phyloP scores from a whole-genome alignment of 2,113 vertebrate species.

The Steatornis caripensis region DNA sequence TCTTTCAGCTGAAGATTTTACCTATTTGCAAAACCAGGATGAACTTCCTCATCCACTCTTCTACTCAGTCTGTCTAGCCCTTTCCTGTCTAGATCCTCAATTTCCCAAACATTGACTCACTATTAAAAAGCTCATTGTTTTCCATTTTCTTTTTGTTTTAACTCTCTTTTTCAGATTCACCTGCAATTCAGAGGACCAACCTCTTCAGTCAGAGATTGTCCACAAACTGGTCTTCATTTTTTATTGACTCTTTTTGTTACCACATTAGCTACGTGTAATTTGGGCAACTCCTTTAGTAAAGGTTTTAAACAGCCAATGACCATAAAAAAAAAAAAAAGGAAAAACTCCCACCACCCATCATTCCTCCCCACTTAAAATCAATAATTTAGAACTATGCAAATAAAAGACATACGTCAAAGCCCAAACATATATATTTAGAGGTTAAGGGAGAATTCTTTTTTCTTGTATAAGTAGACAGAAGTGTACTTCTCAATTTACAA shows the following conservation, averaged over 20 bases:
- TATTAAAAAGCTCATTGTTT: not conserved
- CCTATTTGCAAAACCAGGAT: not conserved
- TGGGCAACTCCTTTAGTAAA: not conserved
- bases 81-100: not conserved
- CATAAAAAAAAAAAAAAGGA: not conserved
- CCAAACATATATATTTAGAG: not conserved
- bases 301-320: not conserved
- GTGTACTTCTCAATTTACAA: not conserved
- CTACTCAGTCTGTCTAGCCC: fast-evolving
- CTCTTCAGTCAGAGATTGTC: not conserved
- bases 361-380: not conserved
- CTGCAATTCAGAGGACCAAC: not conserved
- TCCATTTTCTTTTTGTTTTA: not conserved
- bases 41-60: not conserved
- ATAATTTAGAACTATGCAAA: not conserved
- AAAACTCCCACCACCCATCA: not conserved
- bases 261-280: not conserved
- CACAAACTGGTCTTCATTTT: not conserved
- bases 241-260: not conserved
- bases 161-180: not conserved
- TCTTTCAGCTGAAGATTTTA: not conserved
- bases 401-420: not conserved
- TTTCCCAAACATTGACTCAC: not conserved
- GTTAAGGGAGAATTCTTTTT: not conserved
- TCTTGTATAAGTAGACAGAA: not conserved